Evolutionary conservation across 2,113 vertebrate species (phyloP).

Genomic region (Elaphurus davidianus): DNA sequence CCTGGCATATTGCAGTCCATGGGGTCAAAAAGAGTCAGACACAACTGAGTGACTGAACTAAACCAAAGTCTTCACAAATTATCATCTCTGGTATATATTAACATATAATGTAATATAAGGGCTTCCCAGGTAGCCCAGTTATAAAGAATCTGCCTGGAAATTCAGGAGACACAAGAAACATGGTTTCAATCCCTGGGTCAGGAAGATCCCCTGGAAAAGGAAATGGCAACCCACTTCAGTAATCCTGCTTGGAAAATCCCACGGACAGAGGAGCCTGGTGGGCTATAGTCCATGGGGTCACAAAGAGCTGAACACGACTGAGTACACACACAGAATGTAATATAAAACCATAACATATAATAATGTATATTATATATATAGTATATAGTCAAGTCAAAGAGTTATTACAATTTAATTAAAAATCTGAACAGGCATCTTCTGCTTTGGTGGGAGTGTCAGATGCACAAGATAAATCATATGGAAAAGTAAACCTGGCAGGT

Average conservation of each 20-base stretch:
- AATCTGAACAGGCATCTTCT: background rate
- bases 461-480: background rate
- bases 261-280: background rate
- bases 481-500: background rate
- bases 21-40: background rate
- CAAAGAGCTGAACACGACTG: background rate
- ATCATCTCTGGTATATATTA: background rate
- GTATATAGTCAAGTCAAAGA: background rate
- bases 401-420: background rate
- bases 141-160: background rate
- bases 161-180: background rate
- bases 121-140: background rate
- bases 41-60: background rate
- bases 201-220: background rate
- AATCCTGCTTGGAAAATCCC: background rate
- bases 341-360: background rate
- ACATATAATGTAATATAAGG: background rate
- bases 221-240: background rate
- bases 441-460: background rate
- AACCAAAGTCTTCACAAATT: background rate
- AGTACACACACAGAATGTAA: background rate
- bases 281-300: background rate
- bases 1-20: background rate
- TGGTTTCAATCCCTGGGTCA: background rate
- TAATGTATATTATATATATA: background rate